Evolutionary conservation across 2,888 invertebrate genomes (phyloP).

Genomic region (Coenonympha glycerion): DNA sequence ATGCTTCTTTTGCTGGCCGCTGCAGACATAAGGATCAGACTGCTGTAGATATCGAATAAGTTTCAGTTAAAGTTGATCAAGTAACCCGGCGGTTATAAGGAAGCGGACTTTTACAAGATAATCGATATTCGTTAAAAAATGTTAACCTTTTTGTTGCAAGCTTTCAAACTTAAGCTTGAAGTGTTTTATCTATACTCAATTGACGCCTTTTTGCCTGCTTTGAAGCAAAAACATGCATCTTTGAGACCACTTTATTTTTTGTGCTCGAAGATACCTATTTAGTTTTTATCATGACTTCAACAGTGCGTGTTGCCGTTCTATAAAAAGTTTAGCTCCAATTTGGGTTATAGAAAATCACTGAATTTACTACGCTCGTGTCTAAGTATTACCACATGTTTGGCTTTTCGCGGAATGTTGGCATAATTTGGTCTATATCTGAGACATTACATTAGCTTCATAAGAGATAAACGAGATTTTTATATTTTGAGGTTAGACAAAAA

Average conservation of each 20-base stretch:
- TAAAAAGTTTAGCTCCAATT: conserved; percentile 5
- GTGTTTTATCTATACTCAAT: conserved; percentile 14
- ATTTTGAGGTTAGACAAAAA: too few relatives aligned
- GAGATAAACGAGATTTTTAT: too few relatives aligned
- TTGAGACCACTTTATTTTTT: conserved; percentile 14
- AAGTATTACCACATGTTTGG: neutral
- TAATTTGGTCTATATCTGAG: too few relatives aligned
- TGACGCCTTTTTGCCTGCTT: conserved; percentile 18
- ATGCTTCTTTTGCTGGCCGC: too few relatives aligned
- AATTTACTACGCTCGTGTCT: conserved; percentile 4
- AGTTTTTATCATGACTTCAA: neutral
- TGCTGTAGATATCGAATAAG: too few relatives aligned
- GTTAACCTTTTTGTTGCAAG: neutral
- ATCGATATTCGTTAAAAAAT: neutral
- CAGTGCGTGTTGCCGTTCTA: neutral
- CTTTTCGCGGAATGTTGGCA: neutral
- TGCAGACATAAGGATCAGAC: too few relatives aligned
- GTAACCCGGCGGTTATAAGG: too few relatives aligned
- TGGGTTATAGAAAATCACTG: neutral
- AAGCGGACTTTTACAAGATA: too few relatives aligned
- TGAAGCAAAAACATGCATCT: conserved; percentile 13
- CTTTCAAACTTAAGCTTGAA: neutral
- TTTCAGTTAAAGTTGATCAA: too few relatives aligned
- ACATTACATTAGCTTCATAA: too few relatives aligned
- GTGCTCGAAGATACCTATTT: neutral